Conservation (phyloP, 2,888 invertebrate species). For the Pammene aurita region DNA sequence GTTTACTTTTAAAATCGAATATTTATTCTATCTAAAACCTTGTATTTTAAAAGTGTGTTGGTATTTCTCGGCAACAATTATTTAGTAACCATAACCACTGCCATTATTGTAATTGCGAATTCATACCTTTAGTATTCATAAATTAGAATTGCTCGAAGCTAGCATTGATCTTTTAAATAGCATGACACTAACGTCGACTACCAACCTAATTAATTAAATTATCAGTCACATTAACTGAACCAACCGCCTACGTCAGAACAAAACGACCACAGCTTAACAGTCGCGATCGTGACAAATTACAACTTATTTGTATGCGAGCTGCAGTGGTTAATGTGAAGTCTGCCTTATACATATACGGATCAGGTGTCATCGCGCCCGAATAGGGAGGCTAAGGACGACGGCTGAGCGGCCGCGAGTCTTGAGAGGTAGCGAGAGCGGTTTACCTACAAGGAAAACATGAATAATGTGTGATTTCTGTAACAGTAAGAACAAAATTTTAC, state of each 20-base stretch:
- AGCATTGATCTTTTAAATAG: conserved; percentile 1
- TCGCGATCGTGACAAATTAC: conserved; percentile 10
- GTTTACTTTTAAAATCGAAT: no score
- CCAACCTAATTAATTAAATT: conserved; percentile 18
- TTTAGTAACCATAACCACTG: no score
- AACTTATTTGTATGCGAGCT: conserved; percentile 29
- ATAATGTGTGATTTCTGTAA: background rate
- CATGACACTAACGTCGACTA: background rate
- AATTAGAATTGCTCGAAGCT: background rate
- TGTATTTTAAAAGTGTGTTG: no score
- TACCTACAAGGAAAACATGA: background rate
- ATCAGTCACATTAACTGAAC: background rate
- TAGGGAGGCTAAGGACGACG: conserved; percentile 50
- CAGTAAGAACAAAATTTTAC: no score
- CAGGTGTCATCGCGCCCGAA: conserved; percentile 55
- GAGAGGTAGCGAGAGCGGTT: conserved; percentile 37
- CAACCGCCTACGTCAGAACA: conserved; percentile 16
- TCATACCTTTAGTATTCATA: no score
- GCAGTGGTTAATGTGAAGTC: conserved; percentile 35
- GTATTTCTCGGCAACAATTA: no score
- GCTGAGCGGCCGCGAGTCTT: conserved; percentile 38
- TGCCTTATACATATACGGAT: conserved; percentile 36
- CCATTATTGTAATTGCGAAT: no score
- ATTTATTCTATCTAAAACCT: no score
- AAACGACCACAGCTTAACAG: background rate